Evolutionary conservation across 2,888 invertebrate species (phyloP), one percentile per base, ranked within the genome.

Genomic region (Diarsia mendica): DNA sequence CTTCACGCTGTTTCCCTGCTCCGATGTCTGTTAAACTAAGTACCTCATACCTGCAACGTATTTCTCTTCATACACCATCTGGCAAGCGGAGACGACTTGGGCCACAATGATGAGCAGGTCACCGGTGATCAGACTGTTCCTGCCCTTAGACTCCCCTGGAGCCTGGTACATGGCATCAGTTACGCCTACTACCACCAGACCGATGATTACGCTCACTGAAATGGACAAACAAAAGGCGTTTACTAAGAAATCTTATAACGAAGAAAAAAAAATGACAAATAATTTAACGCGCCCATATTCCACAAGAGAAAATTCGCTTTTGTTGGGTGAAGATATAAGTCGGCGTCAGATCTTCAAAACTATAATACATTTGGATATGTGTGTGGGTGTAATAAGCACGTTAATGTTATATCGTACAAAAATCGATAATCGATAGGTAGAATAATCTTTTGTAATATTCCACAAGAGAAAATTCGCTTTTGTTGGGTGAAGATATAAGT

Each of bases 31-130:
- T 58, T 28, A 15, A 58, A 58, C 8, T 58, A 13, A 55, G 28
- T 3, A 28, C 28, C 9, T 15, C 18, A 44, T 85, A 96, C 96
- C 98, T 77, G 97, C 96, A 0, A 99, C 97, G 93, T 98, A 98
- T 94, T 98, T 99, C 93, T 99, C 99, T 93, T 99, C 99, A 82
- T 98, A 98, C 0, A 99, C 99, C 98, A 99, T 99, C 95, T 99
- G 99, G 75, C 98, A 97, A 0, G 99, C 98, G 28, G 98, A 98
- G 85, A 99, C 97, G 67, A 99, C 97, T 91, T 98, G 98, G 0
- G 98, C 98, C 68, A 97, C 95, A 67, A 98, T 97, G 85, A 98
- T 98, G 51, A 98, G 96, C 81, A 98, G 92, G 92, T 98, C 98
- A 0, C 98, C 99, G 6, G 98, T 98, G 87, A 99, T 97, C 67